A percentile compares a stretch with the other conserved stretches of the same genome.
These are phyloP conservation scores for Cairina moschata DNA, from an alignment of 2,113 vertebrate species.

Conservation along the genomic window DNA sequence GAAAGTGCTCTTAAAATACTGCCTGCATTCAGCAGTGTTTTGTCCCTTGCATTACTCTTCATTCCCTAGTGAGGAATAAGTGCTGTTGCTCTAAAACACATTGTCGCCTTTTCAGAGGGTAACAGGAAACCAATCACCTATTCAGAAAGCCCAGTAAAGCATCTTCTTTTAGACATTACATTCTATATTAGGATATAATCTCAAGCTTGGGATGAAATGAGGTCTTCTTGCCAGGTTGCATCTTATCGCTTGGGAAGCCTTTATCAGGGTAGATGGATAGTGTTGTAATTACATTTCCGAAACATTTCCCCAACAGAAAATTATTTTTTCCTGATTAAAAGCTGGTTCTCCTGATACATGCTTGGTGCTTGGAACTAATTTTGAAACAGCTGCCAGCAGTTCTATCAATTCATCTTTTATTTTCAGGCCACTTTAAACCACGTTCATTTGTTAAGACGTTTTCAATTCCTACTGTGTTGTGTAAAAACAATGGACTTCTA, in stretches of 20 bases:
- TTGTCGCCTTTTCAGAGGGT: neutral
- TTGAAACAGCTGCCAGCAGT: slow-evolving; percentile 2
- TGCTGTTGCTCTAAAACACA: neutral
- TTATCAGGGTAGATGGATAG: slow-evolving; percentile 36
- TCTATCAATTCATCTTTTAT: slow-evolving; percentile 43
- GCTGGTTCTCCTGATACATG: neutral
- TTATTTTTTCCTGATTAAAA: slow-evolving; percentile 53
- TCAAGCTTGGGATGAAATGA: neutral
- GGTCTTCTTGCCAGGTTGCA: neutral
- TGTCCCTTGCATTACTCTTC: neutral
- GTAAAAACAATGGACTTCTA: neutral
- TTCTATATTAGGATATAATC: neutral
- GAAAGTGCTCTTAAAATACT: neutral
- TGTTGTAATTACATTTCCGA: slow-evolving; percentile 51
- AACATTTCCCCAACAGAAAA: slow-evolving; percentile 35
- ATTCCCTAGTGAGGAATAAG: rapidly evolving
- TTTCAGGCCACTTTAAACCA: slow-evolving; percentile 16
- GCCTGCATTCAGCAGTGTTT: neutral
- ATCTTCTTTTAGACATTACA: slow-evolving; percentile 7
- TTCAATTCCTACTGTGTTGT: neutral
- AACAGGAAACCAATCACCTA: neutral
- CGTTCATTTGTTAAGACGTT: neutral
- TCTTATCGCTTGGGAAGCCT: neutral
- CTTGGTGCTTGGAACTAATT: slow-evolving; percentile 50
- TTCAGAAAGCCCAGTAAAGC: neutral